Base-by-base conservation (phyloP, 2,113 vertebrate genomes). In the Prochilodus magdalenae region DNA sequence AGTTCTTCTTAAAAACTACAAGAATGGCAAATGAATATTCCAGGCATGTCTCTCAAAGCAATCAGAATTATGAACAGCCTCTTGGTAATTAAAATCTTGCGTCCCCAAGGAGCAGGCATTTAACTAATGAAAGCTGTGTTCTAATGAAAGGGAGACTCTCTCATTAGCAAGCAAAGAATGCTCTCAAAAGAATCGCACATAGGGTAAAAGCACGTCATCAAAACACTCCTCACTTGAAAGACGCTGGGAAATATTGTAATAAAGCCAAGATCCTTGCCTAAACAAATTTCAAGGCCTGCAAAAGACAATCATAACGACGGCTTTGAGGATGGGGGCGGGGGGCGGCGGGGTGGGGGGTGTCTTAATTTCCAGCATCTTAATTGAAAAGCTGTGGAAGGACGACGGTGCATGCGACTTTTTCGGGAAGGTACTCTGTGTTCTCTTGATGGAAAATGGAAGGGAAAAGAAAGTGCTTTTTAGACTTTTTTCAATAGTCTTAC, bases 81-180 rank as follows among this genome's bases (percentile, higher is more conserved):
- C 83, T 85, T 83, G 67, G 71, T 88, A 89, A 89, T 89, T 89
- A 84, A 85, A 88, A 89, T 86, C 47, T 77, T 82, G 79, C 53
- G 20, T 87, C 85, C 88, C 88, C 84, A 89, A 87, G 88, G 88
- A 89, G 70, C 87, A 84, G 85, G 85, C 87, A 89, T 89, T 88
- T 88, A 88, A 89, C 84, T 88, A 88, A 88, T 89, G 84, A 88
- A 89, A 86, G 85, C 88, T 77, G 75, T 81, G 75, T 85, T 83
- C 73, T 57, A 85, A 87, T 88, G 80, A 86, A 88, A 85, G 82
- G 70, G 69, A 85, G 73, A 81, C 76, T 81, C 69, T 66, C 77
- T 89, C 81, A 83, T 86, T 89, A 87, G 83, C 87, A 87, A 79
- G 79, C 80, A 83, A 87, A 84, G 83, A 89, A 85, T 84, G 78